Base-by-base conservation (phyloP, 2,888 invertebrate species). In the Parthenolecanium corni region DNA sequence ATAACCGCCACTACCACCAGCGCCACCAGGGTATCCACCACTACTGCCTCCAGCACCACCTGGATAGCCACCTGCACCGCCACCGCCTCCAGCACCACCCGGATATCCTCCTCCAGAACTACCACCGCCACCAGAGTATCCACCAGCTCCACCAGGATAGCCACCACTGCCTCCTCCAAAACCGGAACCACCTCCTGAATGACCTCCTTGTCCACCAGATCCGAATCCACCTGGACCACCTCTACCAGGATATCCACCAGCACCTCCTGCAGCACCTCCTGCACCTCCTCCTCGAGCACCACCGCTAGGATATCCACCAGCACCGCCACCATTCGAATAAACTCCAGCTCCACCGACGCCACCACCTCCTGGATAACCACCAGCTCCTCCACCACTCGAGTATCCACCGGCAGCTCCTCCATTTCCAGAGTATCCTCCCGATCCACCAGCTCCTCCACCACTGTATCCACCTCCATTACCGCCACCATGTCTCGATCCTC, bases 41-140 rank as follows among this genome's bases (percentile, higher is more conserved):
- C 46, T 40, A 14, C 52, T 36, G 18, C 53, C 53, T n/a, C 18
- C 21, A 4, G 38, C 20, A 18, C 54, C 54, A 4, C 40, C 40
- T 2, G 24, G 14, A 16, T 18, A 16, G 51, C 21, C n/a, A 20
- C 42, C 38, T 40, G 40, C 42, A 2, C 40, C 40, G 42, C 44
- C 40, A n/a, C 25, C 20, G 20, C 52, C 40, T 9, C 42, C 23
- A 18, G 52, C 3, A 14, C 31, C 25, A 5, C 40, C 54, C 25
- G 31, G 6, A 40, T 24, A 52, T 25, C 54, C 54, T 11, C 40
- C 40, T 40, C 40, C 38, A 12, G 56, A 56, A 56, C 18, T 24
- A 31, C 44, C 52, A 12, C 62, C 62, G 21, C 24, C 38, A 52
- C 53, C 53, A 18, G 52, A 24, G 49, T 61, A 62, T 25, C 63